Percentiles rank a stretch among this genome's conserved stretches.
Evolutionary conservation across 2,888 invertebrate genomes (phyloP).

Genomic region (Parnassius apollo): DNA sequence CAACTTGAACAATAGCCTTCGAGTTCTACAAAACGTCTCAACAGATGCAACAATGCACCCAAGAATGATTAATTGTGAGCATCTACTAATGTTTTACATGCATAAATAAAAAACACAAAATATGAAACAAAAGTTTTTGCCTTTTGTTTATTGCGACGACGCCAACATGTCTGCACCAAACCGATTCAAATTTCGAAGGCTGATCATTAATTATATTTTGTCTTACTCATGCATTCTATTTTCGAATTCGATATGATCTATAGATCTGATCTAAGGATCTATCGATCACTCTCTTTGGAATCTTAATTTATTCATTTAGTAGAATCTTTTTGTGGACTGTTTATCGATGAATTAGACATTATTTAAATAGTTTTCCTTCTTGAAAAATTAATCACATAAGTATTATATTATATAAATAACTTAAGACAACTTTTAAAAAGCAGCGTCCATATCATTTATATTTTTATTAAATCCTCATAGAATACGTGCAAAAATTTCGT

Average conservation of each 20-base stretch:
- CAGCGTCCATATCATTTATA: no score
- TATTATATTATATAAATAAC: no score
- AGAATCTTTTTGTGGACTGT: constrained; percentile 70
- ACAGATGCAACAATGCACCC: constrained; percentile 74
- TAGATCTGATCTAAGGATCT: constrained; percentile 78
- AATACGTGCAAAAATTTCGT: no score
- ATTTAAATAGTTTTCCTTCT: not conserved
- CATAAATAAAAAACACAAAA: constrained; percentile 59
- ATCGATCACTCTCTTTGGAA: constrained; percentile 77
- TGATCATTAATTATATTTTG: constrained; percentile 81
- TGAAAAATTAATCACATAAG: no score
- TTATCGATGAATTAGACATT: constrained; percentile 7
- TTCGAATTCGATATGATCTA: constrained; percentile 78
- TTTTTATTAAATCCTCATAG: no score
- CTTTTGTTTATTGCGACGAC: constrained; percentile 78
- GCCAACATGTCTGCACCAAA: constrained; percentile 78
- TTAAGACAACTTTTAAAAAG: no score
- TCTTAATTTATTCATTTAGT: constrained; percentile 79
- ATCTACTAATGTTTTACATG: constrained; percentile 70
- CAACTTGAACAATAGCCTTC: constrained; percentile 58
- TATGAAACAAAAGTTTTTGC: constrained; percentile 67
- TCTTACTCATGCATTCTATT: constrained; percentile 81
- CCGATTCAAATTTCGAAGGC: constrained; percentile 75
- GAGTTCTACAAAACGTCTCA: constrained; percentile 60
- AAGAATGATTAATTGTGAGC: constrained; percentile 70